Percentiles rank a stretch among this genome's conserved stretches.
Evolutionary conservation across 1,140 invertebrate genomes (phyloP).

Genomic region (Halesus radiatus): DNA sequence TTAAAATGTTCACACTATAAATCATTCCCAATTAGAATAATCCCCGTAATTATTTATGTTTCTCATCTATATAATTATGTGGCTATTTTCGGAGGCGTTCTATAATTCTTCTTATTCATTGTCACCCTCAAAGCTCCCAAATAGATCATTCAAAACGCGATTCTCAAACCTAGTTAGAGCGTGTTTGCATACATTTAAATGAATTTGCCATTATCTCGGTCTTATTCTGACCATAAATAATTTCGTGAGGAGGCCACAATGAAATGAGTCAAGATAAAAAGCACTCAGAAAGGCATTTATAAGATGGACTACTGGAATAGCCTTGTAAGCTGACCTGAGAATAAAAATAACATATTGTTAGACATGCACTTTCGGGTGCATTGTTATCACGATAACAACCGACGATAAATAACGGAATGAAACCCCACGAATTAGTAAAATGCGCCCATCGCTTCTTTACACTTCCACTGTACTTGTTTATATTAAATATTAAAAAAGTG

Average conservation of each 20-base stretch:
- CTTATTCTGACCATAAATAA: conserved; percentile 36
- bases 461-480: conserved; percentile 51
- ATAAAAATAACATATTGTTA: conserved; percentile 53
- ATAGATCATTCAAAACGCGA: conserved; percentile 4
- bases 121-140: not conserved
- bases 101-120: conserved; percentile 1
- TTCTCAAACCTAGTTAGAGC: conserved; percentile 7
- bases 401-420: conserved; percentile 57
- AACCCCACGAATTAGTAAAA: conserved; percentile 58
- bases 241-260: conserved; percentile 31
- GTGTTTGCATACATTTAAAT: conserved; percentile 39
- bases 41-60: too few relatives aligned
- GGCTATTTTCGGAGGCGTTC: conserved; percentile 2
- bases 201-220: conserved; percentile 32
- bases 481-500: conserved; percentile 56
- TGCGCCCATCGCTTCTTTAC: conserved; percentile 45
- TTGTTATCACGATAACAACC: conserved; percentile 54
- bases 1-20: too few relatives aligned
- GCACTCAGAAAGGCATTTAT: conserved; percentile 55
- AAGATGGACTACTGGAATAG: conserved; percentile 48
- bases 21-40: too few relatives aligned
- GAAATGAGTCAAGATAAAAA: conserved; percentile 49
- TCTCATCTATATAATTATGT: too few relatives aligned
- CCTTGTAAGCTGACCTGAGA: not conserved
- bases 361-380: conserved; percentile 49